Percentiles rank a stretch among this genome's conserved stretches.
These are phyloP conservation scores for Chiloscyllium punctatum DNA, from an alignment of 2,797 vertebrate species.

Conservation along the genomic window DNA sequence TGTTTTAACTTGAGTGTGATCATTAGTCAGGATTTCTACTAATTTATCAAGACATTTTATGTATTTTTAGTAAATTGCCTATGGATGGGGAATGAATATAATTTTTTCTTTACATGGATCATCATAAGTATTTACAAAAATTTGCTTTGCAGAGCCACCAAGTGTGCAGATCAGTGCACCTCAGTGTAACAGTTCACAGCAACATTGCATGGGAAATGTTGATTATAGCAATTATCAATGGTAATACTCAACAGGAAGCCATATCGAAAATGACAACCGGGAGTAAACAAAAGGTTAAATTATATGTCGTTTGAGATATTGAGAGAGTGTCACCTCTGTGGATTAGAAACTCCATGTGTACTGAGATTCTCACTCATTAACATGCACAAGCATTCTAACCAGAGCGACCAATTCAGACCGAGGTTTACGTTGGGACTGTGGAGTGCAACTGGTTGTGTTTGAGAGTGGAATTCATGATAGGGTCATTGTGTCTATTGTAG, in stretches of 20 bases:
- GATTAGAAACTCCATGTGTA: neutral
- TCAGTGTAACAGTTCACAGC: neutral
- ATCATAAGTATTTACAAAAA: neutral
- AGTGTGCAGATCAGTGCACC: neutral
- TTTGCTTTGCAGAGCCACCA: neutral
- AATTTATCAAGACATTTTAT: neutral
- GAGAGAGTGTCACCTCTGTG: neutral
- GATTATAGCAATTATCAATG: neutral
- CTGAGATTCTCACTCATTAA: neutral
- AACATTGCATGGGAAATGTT: neutral
- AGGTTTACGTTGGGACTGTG: neutral
- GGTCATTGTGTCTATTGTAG: neutral
- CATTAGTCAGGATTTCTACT: neutral
- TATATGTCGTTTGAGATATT: neutral
- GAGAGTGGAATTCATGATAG: neutral
- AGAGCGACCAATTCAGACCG: neutral
- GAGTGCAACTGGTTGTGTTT: neutral
- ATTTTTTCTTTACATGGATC: neutral
- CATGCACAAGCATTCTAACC: neutral
- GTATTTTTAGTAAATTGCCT: neutral
- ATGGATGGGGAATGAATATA: neutral
- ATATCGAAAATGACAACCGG: neutral
- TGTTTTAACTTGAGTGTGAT: neutral
- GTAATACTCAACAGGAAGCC: neutral
- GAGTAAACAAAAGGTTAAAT: neutral